A percentile compares a stretch with the other conserved stretches of the same genome.
Conservation (phyloP, 35 echinoderm and acorn worm species). For the Anneissia japonica region DNA sequence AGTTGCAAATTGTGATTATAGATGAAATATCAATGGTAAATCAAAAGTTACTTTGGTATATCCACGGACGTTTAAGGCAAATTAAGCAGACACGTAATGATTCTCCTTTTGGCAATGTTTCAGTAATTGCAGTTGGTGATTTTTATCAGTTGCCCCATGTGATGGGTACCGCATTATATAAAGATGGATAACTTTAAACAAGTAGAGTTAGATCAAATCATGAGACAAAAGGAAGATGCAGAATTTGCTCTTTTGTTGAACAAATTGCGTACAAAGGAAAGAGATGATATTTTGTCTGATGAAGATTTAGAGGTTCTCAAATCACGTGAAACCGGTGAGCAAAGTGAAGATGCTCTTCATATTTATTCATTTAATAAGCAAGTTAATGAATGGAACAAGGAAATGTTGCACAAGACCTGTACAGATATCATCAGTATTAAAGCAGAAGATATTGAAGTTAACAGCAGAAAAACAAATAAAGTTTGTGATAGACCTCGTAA, state of each 20-base stretch:
- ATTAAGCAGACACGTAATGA: not conserved
- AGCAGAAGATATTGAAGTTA: too few relatives aligned
- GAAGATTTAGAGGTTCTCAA: too few relatives aligned
- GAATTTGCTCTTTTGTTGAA: not conserved
- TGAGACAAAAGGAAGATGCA: not conserved
- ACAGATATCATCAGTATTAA: too few relatives aligned
- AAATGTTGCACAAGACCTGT: too few relatives aligned
- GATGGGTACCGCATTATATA: not conserved
- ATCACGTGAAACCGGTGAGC: too few relatives aligned
- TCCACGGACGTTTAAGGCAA: not conserved
- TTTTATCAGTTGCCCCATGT: not conserved
- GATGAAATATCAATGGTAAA: constrained; percentile 9
- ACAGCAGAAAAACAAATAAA: too few relatives aligned
- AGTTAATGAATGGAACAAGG: too few relatives aligned
- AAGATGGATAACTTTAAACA: not conserved
- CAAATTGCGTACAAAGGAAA: not conserved
- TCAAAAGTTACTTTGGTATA: not conserved
- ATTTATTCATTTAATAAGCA: too few relatives aligned
- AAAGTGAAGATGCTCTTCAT: too few relatives aligned
- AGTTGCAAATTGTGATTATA: too few relatives aligned
- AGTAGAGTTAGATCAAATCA: not conserved
- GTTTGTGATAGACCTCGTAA: too few relatives aligned
- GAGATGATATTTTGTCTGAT: too few relatives aligned
- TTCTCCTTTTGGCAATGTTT: not conserved
- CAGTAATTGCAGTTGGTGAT: not conserved